These are phyloP conservation scores for Trichogramma dendrolimi DNA, from an alignment of 2,888 invertebrate genomes.

Conservation along the genomic window DNA sequence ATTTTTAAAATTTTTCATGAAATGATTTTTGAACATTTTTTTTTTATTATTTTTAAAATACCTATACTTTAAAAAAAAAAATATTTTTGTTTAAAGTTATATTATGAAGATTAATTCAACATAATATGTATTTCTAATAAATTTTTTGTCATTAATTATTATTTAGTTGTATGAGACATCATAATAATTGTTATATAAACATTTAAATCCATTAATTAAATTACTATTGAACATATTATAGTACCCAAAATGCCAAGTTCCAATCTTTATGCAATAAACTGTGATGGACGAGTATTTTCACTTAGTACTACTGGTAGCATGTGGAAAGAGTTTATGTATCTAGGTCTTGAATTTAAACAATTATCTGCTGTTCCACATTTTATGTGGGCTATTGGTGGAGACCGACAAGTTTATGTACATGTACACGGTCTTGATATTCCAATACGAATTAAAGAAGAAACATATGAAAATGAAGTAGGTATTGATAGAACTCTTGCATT, in stretches of 20 bases:
- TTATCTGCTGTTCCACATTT: constrained; percentile 79
- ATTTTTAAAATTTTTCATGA: too few species aligned
- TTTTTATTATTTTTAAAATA: too few species aligned
- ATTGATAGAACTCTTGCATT: too few species aligned
- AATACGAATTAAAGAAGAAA: constrained; percentile 83
- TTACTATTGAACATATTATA: neutral
- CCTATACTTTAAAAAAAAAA: too few species aligned
- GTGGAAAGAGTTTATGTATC: constrained; percentile 83
- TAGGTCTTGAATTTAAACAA: constrained; percentile 84
- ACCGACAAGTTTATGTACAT: constrained; percentile 87
- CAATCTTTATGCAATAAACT: constrained; percentile 77
- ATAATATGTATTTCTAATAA: too few species aligned
- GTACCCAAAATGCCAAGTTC: constrained; percentile 63
- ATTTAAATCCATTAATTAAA: too few species aligned
- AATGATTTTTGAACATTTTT: too few species aligned
- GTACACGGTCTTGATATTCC: constrained; percentile 87
- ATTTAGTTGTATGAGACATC: too few species aligned
- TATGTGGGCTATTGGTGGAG: constrained; percentile 90
- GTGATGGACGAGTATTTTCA: constrained; percentile 83
- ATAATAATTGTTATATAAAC: too few species aligned
- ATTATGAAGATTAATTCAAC: too few species aligned
- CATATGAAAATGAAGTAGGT: constrained; percentile 82
- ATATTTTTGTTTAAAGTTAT: too few species aligned
- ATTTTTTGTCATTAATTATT: too few species aligned
- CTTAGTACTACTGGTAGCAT: constrained; percentile 74